Conservation (phyloP, 2,888 invertebrate species). For the Cephonodes hylas region DNA sequence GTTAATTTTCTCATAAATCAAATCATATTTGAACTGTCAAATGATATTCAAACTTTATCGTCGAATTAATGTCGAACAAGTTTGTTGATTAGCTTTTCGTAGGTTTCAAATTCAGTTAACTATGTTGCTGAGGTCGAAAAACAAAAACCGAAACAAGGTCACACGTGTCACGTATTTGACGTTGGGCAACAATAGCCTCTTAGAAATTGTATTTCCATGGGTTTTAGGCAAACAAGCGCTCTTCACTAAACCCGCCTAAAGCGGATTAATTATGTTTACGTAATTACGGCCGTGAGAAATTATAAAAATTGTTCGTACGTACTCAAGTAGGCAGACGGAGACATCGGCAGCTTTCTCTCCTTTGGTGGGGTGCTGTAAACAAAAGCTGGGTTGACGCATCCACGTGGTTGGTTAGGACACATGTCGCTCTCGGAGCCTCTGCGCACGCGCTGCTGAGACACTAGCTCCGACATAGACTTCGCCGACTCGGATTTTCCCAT, state of each 20-base stretch:
- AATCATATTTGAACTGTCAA: not conserved
- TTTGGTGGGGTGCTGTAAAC: constrained; percentile 78
- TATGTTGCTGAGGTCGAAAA: not conserved
- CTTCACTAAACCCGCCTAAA: not conserved
- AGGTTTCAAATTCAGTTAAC: constrained; percentile 1
- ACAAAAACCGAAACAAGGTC: constrained; percentile 1
- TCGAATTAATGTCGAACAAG: not conserved
- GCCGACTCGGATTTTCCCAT: constrained; percentile 70
- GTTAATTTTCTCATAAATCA: not conserved
- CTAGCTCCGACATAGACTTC: constrained; percentile 57
- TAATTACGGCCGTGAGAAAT: constrained; percentile 12
- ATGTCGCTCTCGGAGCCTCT: constrained; percentile 75
- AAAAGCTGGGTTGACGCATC: constrained; percentile 72
- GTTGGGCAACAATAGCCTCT: not conserved
- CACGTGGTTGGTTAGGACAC: constrained; percentile 54
- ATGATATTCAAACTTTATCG: not conserved
- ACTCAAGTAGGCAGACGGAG: constrained; percentile 73
- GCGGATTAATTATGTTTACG: constrained; percentile 2
- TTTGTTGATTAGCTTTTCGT: not conserved
- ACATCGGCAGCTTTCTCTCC: constrained; percentile 67
- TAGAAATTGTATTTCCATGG: not conserved
- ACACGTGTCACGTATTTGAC: not conserved
- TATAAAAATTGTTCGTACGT: constrained; percentile 49
- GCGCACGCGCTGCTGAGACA: constrained; percentile 54
- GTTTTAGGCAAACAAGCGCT: not conserved